Evolutionary conservation across 2,797 vertebrate genomes (phyloP).

Genomic region (Florisuga fusca): DNA sequence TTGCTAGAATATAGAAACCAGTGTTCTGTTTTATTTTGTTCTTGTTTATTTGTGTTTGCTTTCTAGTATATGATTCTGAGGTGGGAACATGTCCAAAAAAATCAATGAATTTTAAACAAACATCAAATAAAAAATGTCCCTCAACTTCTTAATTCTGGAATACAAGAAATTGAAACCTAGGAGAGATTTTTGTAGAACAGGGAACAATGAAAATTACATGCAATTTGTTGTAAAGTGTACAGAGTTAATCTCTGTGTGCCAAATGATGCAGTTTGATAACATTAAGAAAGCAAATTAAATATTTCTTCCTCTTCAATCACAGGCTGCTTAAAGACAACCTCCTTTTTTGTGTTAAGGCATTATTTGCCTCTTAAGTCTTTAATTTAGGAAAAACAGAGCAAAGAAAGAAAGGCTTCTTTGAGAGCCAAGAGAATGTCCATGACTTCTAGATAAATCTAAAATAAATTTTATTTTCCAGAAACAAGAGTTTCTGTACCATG

Average conservation of each 20-base stretch:
- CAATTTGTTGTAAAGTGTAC: neutral
- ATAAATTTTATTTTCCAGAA: neutral
- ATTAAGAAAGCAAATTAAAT: neutral
- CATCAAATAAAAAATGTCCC: neutral
- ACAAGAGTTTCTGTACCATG: neutral
- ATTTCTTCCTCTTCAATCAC: neutral
- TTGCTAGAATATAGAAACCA: neutral
- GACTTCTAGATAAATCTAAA: neutral
- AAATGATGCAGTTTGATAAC: neutral
- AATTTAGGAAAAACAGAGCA: neutral
- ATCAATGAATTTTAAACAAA: slow-evolving; percentile 9
- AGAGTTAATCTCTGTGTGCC: neutral
- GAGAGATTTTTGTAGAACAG: neutral
- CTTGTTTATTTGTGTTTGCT: slow-evolving; percentile 3
- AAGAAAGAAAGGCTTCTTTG: neutral
- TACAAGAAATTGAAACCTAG: neutral
- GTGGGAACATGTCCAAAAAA: neutral
- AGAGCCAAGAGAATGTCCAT: neutral
- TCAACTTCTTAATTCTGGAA: neutral
- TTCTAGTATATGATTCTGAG: slow-evolving; percentile 7
- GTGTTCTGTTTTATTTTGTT: neutral
- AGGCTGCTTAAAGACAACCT: neutral
- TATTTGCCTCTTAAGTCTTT: neutral
- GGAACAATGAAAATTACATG: neutral
- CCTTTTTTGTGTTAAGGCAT: neutral